Conservation (phyloP, 2,113 vertebrate species). For the Athene noctua region DNA sequence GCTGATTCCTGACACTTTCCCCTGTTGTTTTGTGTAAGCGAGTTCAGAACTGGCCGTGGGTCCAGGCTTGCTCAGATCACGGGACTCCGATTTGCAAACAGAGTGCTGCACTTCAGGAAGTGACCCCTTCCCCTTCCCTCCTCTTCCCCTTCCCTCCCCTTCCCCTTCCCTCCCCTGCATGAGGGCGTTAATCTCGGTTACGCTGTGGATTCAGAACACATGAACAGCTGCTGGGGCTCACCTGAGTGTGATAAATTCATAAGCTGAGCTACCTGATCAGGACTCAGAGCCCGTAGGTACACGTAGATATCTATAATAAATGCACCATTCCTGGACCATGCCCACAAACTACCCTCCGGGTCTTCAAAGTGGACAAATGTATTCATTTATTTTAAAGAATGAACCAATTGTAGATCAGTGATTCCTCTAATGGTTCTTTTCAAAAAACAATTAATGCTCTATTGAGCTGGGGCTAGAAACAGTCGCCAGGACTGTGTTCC, state of each 20-base stretch:
- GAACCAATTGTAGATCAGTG: not conserved
- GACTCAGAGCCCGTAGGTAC: not conserved
- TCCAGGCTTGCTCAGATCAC: too few relatives aligned
- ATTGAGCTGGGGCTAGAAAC: not conserved
- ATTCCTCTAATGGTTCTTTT: not conserved
- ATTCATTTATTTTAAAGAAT: not conserved
- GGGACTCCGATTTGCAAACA: not conserved
- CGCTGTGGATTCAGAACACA: not conserved
- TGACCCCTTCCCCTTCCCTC: too few relatives aligned
- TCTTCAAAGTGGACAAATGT: not conserved
- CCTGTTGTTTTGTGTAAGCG: fast-evolving
- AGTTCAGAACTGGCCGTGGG: not conserved
- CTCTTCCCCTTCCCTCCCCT: too few relatives aligned
- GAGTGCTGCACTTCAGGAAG: not conserved
- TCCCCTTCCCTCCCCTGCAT: too few relatives aligned
- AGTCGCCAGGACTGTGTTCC: not conserved
- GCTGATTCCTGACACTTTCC: not conserved
- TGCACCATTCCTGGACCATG: not conserved
- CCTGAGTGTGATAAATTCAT: not conserved
- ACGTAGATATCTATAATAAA: not conserved
- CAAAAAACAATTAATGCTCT: not conserved
- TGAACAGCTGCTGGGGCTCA: not conserved
- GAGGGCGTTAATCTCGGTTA: not conserved
- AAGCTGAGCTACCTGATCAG: not conserved
- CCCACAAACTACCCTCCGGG: not conserved